Conservation (phyloP, 1,140 invertebrate genomes). For the Tenebrio molitor region DNA sequence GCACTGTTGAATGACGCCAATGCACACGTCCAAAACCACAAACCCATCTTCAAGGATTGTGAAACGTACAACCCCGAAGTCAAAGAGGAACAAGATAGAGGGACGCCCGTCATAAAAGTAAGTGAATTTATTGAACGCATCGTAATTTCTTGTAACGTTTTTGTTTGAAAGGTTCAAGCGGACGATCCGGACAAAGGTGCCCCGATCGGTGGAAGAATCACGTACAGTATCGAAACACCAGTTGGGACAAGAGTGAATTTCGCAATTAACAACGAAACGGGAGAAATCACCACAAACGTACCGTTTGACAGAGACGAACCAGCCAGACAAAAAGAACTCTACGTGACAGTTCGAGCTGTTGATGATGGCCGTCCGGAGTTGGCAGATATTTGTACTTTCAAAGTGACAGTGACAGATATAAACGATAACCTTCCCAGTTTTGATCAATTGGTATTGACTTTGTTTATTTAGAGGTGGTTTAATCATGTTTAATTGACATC, state of each 20-base stretch:
- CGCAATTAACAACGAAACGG: slow-evolving; percentile 80
- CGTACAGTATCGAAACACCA: slow-evolving; percentile 79
- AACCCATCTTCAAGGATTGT: slow-evolving; percentile 82
- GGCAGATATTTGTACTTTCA: slow-evolving; percentile 90
- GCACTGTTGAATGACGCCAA: not conserved
- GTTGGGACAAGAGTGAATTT: slow-evolving; percentile 83
- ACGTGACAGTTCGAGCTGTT: slow-evolving; percentile 84
- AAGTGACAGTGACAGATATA: slow-evolving; percentile 87
- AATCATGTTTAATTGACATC: too few species aligned
- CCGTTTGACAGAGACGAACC: slow-evolving; percentile 90
- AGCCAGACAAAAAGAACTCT: slow-evolving; percentile 85
- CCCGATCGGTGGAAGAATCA: slow-evolving; percentile 80
- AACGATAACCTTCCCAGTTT: slow-evolving; percentile 91
- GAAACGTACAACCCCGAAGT: slow-evolving; percentile 76
- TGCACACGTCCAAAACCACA: slow-evolving; percentile 71
- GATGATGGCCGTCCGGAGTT: slow-evolving; percentile 88
- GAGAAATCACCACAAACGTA: slow-evolving; percentile 80
- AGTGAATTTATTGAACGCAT: slow-evolving; percentile 38
- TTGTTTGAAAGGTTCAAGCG: slow-evolving; percentile 61
- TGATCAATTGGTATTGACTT: slow-evolving; percentile 76
- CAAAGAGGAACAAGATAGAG: slow-evolving; percentile 75
- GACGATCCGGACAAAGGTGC: slow-evolving; percentile 75
- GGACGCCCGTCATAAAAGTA: slow-evolving; percentile 76
- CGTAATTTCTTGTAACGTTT: slow-evolving; percentile 1
- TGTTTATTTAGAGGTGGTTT: too few species aligned